Evolutionary conservation across 2,888 invertebrate species (phyloP).

Genomic region (Tipula unca): DNA sequence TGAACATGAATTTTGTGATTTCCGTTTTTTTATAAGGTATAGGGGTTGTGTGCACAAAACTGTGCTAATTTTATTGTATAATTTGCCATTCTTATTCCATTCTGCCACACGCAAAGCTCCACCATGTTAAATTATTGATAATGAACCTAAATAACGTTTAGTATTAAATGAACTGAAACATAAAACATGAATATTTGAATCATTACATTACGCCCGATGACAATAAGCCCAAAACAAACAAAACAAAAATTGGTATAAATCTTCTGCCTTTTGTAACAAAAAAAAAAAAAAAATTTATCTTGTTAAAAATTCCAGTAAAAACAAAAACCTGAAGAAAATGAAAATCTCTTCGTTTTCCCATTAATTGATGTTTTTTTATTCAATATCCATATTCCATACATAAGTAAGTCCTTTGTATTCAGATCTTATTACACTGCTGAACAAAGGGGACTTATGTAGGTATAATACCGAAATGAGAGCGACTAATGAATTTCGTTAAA

Average conservation of each 20-base stretch:
- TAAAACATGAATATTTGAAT: not conserved
- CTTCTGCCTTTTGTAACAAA: not conserved
- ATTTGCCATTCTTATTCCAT: too few relatives aligned
- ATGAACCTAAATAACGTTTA: too few relatives aligned
- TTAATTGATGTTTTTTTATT: not conserved
- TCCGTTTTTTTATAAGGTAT: too few relatives aligned
- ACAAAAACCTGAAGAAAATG: not conserved
- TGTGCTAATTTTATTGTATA: too few relatives aligned
- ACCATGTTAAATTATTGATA: too few relatives aligned
- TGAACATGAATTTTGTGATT: too few relatives aligned
- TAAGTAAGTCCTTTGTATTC: not conserved
- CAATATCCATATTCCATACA: not conserved
- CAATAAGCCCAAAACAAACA: not conserved
- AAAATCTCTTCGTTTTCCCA: not conserved
- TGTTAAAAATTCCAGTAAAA: not conserved
- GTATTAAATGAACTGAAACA: not conserved
- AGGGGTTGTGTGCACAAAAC: too few relatives aligned
- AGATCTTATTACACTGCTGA: not conserved
- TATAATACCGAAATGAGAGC: not conserved
- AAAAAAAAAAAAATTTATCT: not conserved
- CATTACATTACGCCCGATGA: not conserved
- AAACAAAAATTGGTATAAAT: not conserved
- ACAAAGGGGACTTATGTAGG: not conserved
- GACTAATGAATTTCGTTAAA: not conserved
- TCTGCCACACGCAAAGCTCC: too few relatives aligned